Percentiles rank a stretch among this genome's conserved stretches.
Conservation (phyloP, 2,113 vertebrate species). For the Leiothrix lutea region DNA sequence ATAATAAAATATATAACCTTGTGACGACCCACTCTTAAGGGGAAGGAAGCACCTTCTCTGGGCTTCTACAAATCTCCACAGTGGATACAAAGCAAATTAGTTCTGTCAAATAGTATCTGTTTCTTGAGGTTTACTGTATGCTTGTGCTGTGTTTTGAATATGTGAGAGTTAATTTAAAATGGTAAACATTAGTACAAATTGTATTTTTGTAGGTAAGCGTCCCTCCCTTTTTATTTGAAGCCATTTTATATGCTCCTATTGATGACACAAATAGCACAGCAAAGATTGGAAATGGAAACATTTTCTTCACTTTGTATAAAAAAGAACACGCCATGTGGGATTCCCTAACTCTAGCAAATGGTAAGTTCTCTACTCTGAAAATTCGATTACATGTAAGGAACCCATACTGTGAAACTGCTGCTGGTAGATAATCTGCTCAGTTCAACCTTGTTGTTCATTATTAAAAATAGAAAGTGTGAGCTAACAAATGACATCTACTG, state of each 20-base stretch:
- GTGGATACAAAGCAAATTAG: neutral
- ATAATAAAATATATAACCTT: neutral
- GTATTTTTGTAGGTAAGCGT: conserved; percentile 80
- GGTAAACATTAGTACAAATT: neutral
- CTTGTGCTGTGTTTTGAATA: neutral
- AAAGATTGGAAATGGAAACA: conserved; percentile 80
- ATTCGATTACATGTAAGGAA: neutral
- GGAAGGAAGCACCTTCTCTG: neutral
- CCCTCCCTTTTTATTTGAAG: conserved; percentile 90
- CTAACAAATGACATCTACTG: neutral
- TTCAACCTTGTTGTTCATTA: neutral
- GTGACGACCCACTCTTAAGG: fast-evolving
- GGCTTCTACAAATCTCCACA: neutral
- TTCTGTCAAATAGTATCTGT: neutral
- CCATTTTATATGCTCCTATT: conserved; percentile 80
- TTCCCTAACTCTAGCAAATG: conserved; percentile 66
- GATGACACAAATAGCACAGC: conserved; percentile 84
- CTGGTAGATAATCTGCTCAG: neutral
- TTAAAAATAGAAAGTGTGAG: neutral
- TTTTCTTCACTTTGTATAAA: conserved; percentile 86
- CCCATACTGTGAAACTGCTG: neutral
- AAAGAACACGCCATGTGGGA: conserved; percentile 81
- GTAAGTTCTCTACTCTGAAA: conserved; percentile 61
- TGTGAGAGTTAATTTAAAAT: neutral
- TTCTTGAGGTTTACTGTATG: neutral